Evolutionary conservation across 2,113 vertebrate genomes (phyloP).

Genomic region (Erpornis zantholeuca): DNA sequence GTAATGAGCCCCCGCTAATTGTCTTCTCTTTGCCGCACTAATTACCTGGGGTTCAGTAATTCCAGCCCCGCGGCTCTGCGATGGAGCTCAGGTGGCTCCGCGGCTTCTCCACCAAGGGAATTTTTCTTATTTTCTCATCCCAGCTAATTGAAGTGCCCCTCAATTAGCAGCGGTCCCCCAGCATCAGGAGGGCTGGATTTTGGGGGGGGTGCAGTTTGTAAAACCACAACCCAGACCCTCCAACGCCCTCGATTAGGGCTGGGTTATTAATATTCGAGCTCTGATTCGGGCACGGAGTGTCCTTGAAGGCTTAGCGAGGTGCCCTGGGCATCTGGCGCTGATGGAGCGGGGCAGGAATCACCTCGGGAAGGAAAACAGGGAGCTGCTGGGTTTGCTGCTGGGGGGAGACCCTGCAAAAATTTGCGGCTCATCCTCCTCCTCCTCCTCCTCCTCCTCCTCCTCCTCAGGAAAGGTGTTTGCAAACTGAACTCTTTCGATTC

Average conservation of each 20-base stretch:
- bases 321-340: background rate
- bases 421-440: background rate
- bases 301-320: background rate
- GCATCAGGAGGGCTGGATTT: background rate
- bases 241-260: rapidly evolving
- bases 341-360: background rate
- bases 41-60: background rate
- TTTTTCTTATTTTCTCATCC: background rate
- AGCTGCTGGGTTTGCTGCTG: background rate
- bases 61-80: background rate
- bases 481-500: rapidly evolving
- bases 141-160: background rate
- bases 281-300: background rate
- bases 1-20: conserved; percentile 1
- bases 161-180: background rate
- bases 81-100: background rate
- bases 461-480: rapidly evolving
- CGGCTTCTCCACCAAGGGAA: background rate
- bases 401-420: background rate
- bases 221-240: background rate
- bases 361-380: background rate
- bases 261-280: background rate
- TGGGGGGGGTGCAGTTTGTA: rapidly evolving
- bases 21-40: background rate
- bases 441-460: background rate